Conservation (phyloP, 2,888 invertebrate genomes). For the Dendrolimus pini region DNA sequence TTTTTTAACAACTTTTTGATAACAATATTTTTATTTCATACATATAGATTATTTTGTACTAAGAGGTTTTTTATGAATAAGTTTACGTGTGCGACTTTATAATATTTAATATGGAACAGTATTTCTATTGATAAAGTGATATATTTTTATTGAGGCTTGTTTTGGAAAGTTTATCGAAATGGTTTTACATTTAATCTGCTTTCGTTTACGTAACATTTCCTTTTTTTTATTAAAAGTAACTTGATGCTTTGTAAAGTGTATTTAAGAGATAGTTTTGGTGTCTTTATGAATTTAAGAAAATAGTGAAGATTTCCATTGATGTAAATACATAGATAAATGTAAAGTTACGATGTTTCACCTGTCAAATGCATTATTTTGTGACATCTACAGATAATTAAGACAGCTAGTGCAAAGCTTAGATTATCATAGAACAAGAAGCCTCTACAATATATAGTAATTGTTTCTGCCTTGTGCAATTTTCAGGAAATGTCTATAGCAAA, state of each 20-base stretch:
- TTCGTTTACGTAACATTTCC: conserved; percentile 1
- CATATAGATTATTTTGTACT: conserved; percentile 32
- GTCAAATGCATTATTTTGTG: conserved; percentile 18
- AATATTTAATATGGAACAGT: conserved; percentile 45
- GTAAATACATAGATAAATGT: conserved; percentile 41
- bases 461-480: no score
- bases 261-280: conserved; percentile 37
- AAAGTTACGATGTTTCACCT: conserved; percentile 36
- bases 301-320: conserved; percentile 38
- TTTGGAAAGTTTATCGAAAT: conserved; percentile 17
- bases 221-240: conserved; percentile 13
- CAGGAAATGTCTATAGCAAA: no score
- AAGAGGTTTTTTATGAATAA: conserved; percentile 27
- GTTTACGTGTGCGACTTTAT: conserved; percentile 39
- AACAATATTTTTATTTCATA: conserved; percentile 29
- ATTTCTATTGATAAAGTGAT: conserved; percentile 51
- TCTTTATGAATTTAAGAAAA: conserved; percentile 48
- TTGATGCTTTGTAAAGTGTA: conserved; percentile 28
- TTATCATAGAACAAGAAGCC: background rate
- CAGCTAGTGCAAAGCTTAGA: conserved; percentile 1
- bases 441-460: no score
- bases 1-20: conserved; percentile 45
- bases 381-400: conserved; percentile 22
- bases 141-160: conserved; percentile 59
- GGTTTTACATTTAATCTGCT: conserved; percentile 22